Evolutionary conservation across 2,888 invertebrate genomes (phyloP), one percentile per base, ranked within the genome.

Genomic region (Zonitis immaculata): DNA sequence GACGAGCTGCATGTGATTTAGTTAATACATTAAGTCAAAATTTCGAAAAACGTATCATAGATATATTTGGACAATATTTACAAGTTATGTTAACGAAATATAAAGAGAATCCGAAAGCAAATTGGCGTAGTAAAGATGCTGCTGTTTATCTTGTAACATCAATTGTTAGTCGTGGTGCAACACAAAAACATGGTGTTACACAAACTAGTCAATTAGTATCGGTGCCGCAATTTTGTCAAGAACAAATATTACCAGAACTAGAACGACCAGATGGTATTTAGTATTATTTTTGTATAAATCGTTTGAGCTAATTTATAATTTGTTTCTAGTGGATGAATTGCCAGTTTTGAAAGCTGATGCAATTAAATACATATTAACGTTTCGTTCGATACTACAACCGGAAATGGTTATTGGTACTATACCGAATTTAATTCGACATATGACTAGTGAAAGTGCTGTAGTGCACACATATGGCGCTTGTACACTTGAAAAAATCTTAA

Each of bases 61-160:
- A 85, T 62, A 91, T 93, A 57, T 94, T 95, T 72, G 89, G 91
- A 0, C 86, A 89, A 66, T 95, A 94, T 70, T 84, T 95, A 47
- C 84, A 88, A 80, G 81, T 86, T 39, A 88, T 89, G 89, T 72
- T 94, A 51, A 77, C 80, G 45, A 88, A 88, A 70, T 96, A 94
- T 76, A 77, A 80, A 0, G 85, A 85, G 68, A 85, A 88, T 68
- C 91, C 93, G 0, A 74, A 78, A 0, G 75, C 78, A 49, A 89
- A 92, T 73, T 99, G 98, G 98, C 86, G 90, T 49, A 87, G 89
- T 63, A 97, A 97, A 74, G 97, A 99, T 77, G 91, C 95, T 9
- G 97, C 97, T 2, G 84, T 98, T 65, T 98, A 93, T 79, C 82
- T 99, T 64, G 95, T 99, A 54, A 97, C 95, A 52, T 95, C 97